phyloP scores from a whole-genome alignment of 2,888 invertebrate genomes.

The Dione juno region DNA sequence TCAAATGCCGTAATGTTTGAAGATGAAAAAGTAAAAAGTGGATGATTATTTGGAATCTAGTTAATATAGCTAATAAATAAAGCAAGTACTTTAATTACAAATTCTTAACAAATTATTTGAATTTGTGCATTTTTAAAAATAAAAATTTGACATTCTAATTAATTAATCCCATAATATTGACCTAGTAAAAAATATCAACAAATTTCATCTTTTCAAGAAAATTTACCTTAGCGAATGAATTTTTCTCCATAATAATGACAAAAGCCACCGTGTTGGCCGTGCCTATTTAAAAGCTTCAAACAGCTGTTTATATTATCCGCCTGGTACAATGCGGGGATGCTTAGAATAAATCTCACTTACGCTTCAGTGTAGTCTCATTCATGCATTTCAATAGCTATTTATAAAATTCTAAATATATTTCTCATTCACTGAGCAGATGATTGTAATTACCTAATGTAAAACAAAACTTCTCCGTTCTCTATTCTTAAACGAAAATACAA shows the following conservation, averaged over 20 bases:
- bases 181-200: neutral
- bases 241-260: neutral
- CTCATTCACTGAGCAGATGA: neutral
- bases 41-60: neutral
- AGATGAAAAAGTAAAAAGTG: too few species aligned
- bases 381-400: constrained; percentile 5
- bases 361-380: neutral
- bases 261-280: neutral
- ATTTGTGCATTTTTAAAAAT: too few species aligned
- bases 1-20: neutral
- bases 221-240: neutral
- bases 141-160: too few species aligned
- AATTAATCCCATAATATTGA: neutral
- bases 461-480: neutral
- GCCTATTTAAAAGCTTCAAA: neutral
- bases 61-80: neutral
- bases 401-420: neutral
- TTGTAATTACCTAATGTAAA: constrained; percentile 3
- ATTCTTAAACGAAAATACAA: neutral
- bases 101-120: too few species aligned
- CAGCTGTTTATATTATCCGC: neutral
- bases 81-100: too few species aligned
- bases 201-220: neutral
- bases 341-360: neutral
- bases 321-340: neutral